These are phyloP conservation scores for Sciaenops ocellatus DNA, from an alignment of 2,797 vertebrate species.

Conservation along the genomic window DNA sequence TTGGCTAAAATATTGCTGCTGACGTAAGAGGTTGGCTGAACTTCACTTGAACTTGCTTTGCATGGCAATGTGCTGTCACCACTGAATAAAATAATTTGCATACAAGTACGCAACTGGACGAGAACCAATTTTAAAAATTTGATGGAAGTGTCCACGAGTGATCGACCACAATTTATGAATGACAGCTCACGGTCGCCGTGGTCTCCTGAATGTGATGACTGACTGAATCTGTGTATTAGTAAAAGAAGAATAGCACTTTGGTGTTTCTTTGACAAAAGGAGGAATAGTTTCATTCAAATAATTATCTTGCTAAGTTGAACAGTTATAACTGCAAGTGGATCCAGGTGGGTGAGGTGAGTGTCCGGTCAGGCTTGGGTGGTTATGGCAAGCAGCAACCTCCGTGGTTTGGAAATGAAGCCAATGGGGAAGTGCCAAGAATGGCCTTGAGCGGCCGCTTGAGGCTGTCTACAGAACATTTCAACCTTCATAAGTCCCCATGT, in stretches of 20 bases:
- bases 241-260: not conserved
- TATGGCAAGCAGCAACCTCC: not conserved
- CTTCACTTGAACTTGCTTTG: constrained; percentile 51
- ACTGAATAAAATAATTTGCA: constrained; percentile 44
- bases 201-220: constrained; percentile 3
- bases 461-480: no score
- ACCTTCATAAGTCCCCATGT: no score
- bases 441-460: no score
- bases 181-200: constrained; percentile 38
- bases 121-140: constrained; percentile 35
- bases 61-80: not conserved
- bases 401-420: no score
- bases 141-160: constrained; percentile 19
- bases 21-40: constrained; percentile 55
- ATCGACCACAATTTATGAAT: constrained; percentile 20
- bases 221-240: not conserved
- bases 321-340: not conserved
- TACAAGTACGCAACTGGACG: constrained; percentile 39
- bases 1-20: constrained; percentile 45
- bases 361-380: not conserved
- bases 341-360: constrained; percentile 21
- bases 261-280: not conserved
- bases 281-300: constrained; percentile 27
- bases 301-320: constrained; percentile 39
- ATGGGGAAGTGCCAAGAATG: no score